phyloP scores from a whole-genome alignment of 37 sponge, comb jelly and placozoan species.

The Haliclona indistincta region DNA sequence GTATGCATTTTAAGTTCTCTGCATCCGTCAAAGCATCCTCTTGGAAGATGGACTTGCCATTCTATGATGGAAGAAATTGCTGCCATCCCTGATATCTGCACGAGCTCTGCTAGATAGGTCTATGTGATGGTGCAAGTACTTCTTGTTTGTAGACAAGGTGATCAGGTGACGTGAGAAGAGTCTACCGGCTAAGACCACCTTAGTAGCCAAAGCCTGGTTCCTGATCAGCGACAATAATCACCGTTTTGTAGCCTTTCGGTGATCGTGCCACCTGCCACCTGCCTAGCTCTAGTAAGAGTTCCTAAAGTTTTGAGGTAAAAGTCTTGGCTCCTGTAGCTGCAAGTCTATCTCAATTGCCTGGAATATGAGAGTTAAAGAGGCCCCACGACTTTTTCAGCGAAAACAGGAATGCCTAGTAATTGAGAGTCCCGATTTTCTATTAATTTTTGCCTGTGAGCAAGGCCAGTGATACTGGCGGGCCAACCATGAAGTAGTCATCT shows the following conservation, averaged over 20 bases:
- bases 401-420: too few species aligned
- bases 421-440: too few species aligned
- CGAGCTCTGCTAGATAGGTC: not conserved
- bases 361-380: constrained; percentile 4
- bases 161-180: constrained; percentile 24
- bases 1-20: not conserved
- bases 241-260: too few species aligned
- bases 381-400: constrained; percentile 1
- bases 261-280: too few species aligned
- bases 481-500: too few species aligned
- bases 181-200: constrained; percentile 29
- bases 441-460: constrained; percentile 18
- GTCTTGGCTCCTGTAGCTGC: too few species aligned
- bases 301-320: constrained; percentile 12
- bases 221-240: too few species aligned
- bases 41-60: not conserved
- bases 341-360: too few species aligned
- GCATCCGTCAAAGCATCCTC: too few species aligned
- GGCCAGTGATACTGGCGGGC: constrained; percentile 6
- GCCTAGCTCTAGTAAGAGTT: constrained; percentile 7
- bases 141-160: too few species aligned
- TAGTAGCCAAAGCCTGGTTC: too few species aligned
- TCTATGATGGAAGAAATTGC: not conserved
- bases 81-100: not conserved
- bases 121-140: not conserved